These are phyloP conservation scores for Neotoma lepida DNA, from an alignment of 2,113 vertebrate species.

Conservation along the genomic window DNA sequence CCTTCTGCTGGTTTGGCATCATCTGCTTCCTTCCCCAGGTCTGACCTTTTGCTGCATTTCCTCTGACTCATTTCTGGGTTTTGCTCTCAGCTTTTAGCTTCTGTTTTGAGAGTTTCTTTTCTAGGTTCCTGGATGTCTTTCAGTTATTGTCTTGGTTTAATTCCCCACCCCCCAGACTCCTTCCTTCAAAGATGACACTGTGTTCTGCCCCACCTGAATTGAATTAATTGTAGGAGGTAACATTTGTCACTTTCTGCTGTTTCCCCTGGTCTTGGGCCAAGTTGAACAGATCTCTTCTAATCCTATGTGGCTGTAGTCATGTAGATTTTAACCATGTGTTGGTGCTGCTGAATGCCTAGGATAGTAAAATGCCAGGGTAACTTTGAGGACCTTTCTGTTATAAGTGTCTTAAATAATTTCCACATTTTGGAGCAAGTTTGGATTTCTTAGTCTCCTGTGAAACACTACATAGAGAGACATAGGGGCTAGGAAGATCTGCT, in stretches of 20 bases:
- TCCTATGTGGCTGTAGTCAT: background rate
- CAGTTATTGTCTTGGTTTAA: background rate
- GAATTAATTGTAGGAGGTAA: background rate
- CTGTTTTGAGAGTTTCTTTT: constrained; percentile 37
- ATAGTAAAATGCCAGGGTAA: background rate
- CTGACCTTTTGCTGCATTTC: constrained; percentile 73
- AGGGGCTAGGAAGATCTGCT: background rate
- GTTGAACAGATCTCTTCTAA: background rate
- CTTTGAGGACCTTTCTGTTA: constrained; percentile 1
- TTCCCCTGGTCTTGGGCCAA: background rate
- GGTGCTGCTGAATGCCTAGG: background rate
- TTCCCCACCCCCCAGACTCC: background rate
- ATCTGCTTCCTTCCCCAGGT: constrained; percentile 50
- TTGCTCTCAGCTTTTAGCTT: constrained; percentile 51
- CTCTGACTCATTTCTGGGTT: constrained; percentile 77
- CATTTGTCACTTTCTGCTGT: background rate
- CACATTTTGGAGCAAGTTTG: background rate
- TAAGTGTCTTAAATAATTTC: background rate
- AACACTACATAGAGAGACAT: background rate
- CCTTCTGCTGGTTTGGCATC: constrained; percentile 74
- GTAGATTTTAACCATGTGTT: constrained; percentile 22
- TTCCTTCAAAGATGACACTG: background rate
- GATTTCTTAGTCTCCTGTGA: background rate
- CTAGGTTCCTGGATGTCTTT: background rate
- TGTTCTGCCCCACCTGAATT: background rate